Percentiles rank a stretch among this genome's conserved stretches.
phyloP scores from a whole-genome alignment of 2,797 vertebrate species.

The Somateria mollissima region DNA sequence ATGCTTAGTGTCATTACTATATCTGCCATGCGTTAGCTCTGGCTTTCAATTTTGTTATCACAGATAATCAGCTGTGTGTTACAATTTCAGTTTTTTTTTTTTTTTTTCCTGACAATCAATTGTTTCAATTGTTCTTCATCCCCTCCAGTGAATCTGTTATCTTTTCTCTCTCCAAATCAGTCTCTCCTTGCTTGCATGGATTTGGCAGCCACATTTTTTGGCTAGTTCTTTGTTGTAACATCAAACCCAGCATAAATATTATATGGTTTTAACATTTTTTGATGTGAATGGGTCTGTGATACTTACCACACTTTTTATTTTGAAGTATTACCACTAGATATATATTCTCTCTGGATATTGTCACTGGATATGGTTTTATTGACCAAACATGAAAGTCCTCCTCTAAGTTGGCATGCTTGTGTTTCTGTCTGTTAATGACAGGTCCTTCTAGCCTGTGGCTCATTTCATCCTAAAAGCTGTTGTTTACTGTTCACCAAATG shows the following conservation, averaged over 20 bases:
- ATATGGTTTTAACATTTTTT: neutral
- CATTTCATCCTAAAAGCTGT: neutral
- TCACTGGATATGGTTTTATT: neutral
- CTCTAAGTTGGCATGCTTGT: neutral
- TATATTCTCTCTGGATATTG: neutral
- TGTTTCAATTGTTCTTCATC: neutral
- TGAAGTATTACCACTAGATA: neutral
- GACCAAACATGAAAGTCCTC: neutral
- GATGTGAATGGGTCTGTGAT: neutral
- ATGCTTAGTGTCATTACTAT: neutral
- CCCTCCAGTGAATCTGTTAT: neutral
- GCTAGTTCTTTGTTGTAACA: neutral
- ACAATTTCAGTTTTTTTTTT: neutral
- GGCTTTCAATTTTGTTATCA: neutral
- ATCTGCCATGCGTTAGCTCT: neutral
- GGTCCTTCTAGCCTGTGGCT: neutral
- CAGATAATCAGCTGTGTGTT: neutral
- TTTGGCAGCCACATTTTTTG: neutral
- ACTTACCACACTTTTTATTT: neutral
- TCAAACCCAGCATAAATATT: neutral
- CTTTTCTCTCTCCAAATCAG: neutral
- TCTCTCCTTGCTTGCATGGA: neutral
- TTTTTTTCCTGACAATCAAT: neutral
- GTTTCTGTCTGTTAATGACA: neutral
- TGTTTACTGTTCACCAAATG: neutral